A percentile compares a stretch with the other conserved stretches of the same genome.
Conservation (phyloP, 2,888 invertebrate genomes). For the Oscheius sp. region DNA sequence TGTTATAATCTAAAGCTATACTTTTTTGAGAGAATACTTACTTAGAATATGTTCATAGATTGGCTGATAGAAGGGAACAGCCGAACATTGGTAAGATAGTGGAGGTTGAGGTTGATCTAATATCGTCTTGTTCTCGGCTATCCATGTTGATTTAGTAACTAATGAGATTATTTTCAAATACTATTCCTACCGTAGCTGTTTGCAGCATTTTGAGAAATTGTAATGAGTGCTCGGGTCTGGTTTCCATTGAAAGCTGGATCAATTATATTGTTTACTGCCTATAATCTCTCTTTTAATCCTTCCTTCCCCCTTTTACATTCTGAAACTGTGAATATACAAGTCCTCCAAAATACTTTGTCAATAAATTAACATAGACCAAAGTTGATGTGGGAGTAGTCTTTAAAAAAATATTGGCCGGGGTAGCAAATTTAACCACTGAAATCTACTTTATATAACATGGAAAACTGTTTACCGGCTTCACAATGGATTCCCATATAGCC, state of each 20-base stretch:
- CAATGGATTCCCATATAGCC: conserved; percentile 24
- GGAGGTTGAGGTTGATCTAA: not conserved
- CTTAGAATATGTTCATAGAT: not conserved
- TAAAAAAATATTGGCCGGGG: not conserved
- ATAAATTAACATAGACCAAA: conserved; percentile 1
- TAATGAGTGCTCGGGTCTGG: too few relatives aligned
- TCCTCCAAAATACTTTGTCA: conserved; percentile 19
- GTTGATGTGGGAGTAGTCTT: not conserved
- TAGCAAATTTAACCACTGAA: not conserved
- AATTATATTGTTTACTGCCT: too few relatives aligned
- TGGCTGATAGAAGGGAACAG: not conserved
- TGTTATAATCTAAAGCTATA: not conserved
- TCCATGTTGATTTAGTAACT: too few relatives aligned
- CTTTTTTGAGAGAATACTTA: not conserved
- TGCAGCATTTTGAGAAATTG: too few relatives aligned
- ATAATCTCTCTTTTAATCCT: too few relatives aligned
- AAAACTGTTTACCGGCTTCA: conserved; percentile 8
- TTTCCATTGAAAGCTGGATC: too few relatives aligned
- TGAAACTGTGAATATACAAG: conserved; percentile 5
- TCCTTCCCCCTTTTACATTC: too few relatives aligned
- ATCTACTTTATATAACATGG: not conserved
- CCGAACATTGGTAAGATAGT: not conserved
- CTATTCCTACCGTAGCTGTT: too few relatives aligned
- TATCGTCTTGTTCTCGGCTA: too few relatives aligned
- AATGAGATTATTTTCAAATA: too few relatives aligned